Conservation (phyloP, 2,797 vertebrate genomes). For the Neopelma chrysocephalum region DNA sequence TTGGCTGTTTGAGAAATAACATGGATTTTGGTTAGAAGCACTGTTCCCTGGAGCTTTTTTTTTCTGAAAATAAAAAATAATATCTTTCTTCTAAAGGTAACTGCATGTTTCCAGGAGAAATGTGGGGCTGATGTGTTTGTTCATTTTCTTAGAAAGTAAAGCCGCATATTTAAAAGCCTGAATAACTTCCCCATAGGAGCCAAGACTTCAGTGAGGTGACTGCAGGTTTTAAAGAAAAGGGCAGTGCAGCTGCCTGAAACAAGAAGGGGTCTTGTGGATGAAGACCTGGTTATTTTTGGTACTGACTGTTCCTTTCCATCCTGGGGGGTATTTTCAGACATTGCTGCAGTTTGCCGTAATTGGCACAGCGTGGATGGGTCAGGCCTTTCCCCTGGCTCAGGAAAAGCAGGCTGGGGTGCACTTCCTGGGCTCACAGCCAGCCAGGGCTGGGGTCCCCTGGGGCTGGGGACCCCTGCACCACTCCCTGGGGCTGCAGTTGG, state of each 20-base stretch:
- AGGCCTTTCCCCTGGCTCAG: not conserved
- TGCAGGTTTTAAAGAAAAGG: not conserved
- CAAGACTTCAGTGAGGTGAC: not conserved
- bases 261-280: not conserved
- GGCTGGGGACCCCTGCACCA: fast-evolving
- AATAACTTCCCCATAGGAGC: not conserved
- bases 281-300: not conserved
- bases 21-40: not conserved
- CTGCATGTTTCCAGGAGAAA: not conserved
- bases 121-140: not conserved
- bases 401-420: not conserved
- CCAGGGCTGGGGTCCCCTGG: not conserved
- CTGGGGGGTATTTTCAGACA: not conserved
- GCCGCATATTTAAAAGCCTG: not conserved
- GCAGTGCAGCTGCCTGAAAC: not conserved
- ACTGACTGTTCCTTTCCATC: not conserved
- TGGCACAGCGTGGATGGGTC: not conserved
- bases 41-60: not conserved
- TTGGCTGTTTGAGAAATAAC: not conserved
- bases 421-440: not conserved
- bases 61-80: not conserved
- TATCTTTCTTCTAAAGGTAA: not conserved
- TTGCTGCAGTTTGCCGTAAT: not conserved
- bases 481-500: not conserved
- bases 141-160: not conserved